phyloP scores from a whole-genome alignment of 2,888 invertebrate species.

The Plebejus argus region DNA sequence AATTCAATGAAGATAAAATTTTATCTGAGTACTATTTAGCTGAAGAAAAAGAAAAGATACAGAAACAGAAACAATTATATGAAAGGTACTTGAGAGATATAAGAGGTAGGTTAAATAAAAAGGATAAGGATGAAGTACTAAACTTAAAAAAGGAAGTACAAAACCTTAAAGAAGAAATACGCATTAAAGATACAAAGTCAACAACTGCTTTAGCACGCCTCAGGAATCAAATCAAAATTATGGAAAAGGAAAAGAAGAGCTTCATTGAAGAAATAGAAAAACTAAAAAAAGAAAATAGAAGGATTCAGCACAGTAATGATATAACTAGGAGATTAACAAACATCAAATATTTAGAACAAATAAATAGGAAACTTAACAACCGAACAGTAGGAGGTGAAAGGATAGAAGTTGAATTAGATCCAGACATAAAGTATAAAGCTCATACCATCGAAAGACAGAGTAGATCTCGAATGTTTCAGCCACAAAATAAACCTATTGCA shows the following conservation, averaged over 20 bases:
- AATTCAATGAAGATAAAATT: slow-evolving; percentile 84
- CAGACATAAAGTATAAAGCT: slow-evolving; percentile 65
- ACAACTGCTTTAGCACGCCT: slow-evolving; percentile 86
- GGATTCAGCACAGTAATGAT: slow-evolving; percentile 82
- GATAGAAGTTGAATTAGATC: slow-evolving; percentile 55
- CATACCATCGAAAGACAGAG: slow-evolving; percentile 70
- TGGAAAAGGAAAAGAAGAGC: slow-evolving; percentile 85
- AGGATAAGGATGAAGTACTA: slow-evolving; percentile 86
- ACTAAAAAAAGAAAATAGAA: slow-evolving; percentile 84
- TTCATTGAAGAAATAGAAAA: slow-evolving; percentile 84
- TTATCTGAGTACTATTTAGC: slow-evolving; percentile 83
- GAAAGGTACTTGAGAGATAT: slow-evolving; percentile 85
- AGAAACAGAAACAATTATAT: slow-evolving; percentile 83
- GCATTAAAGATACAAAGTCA: slow-evolving; percentile 87
- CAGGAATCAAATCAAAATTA: slow-evolving; percentile 86
- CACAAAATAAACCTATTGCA: slow-evolving; percentile 44
- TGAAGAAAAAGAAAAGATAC: slow-evolving; percentile 85
- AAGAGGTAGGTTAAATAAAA: slow-evolving; percentile 83
- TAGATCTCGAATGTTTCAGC: slow-evolving; percentile 53
- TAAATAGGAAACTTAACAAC: slow-evolving; percentile 80
- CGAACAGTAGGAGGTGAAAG: slow-evolving; percentile 59
- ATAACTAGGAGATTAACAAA: slow-evolving; percentile 81
- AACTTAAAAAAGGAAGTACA: slow-evolving; percentile 84
- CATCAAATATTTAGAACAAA: slow-evolving; percentile 87
- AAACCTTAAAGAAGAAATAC: slow-evolving; percentile 84